Conservation (phyloP, 2,113 vertebrate genomes). For the Otocyon megalotis region DNA sequence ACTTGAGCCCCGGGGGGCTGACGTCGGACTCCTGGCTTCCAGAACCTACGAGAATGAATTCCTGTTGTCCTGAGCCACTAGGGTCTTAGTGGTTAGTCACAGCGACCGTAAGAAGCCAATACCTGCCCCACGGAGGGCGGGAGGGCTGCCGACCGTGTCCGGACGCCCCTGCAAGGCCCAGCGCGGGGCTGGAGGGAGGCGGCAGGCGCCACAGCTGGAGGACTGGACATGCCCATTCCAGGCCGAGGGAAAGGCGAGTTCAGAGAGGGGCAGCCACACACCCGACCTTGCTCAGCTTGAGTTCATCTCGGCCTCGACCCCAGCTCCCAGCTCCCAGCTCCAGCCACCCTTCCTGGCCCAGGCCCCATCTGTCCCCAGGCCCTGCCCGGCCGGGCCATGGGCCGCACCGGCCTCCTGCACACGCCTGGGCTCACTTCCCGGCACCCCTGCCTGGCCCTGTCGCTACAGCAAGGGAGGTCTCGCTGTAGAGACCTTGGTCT, state of each 20-base stretch:
- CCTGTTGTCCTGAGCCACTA: background rate
- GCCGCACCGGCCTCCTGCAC: background rate
- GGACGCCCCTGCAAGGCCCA: background rate
- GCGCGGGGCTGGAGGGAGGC: background rate
- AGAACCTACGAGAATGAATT: background rate
- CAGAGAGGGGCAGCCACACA: background rate
- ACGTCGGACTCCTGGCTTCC: background rate
- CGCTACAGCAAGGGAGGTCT: background rate
- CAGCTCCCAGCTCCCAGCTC: background rate
- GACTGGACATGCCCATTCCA: background rate
- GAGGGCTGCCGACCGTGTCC: background rate
- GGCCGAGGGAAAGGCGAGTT: background rate
- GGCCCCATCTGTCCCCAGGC: background rate
- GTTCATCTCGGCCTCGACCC: background rate
- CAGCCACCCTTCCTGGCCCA: background rate
- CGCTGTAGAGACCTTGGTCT: too few relatives aligned
- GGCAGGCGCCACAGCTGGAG: background rate
- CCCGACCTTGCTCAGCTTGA: background rate
- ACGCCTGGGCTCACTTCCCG: background rate
- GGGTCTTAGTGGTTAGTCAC: background rate
- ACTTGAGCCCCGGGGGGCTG: background rate
- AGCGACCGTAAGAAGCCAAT: background rate
- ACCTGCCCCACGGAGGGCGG: fast-evolving
- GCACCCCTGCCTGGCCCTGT: background rate
- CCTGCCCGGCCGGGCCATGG: background rate